Conservation (phyloP, 2,888 invertebrate species). For the Polydrusus cervinus region DNA sequence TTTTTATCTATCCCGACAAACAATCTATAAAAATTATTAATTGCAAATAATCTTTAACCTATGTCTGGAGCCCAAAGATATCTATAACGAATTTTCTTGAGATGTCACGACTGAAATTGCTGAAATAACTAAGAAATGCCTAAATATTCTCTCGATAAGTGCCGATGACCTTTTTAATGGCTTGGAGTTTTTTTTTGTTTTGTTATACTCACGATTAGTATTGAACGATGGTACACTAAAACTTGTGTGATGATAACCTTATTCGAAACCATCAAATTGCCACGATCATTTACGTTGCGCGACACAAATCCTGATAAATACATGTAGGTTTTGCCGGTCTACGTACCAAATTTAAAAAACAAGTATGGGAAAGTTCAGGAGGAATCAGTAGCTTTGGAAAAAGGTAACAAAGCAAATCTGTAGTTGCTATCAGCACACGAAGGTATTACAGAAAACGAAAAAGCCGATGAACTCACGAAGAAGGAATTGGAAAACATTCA, state of each 20-base stretch:
- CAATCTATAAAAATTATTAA: constrained; percentile 42
- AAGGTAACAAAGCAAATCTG: too few species aligned
- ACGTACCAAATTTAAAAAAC: too few species aligned
- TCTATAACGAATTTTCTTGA: constrained; percentile 29
- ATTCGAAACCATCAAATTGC: not conserved
- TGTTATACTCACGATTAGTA: constrained; percentile 34
- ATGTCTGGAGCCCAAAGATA: constrained; percentile 22
- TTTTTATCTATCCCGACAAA: constrained; percentile 35
- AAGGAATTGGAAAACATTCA: too few species aligned
- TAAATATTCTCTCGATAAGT: constrained; percentile 35
- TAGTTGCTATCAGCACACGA: too few species aligned
- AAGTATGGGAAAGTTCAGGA: too few species aligned
- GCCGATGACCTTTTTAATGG: constrained; percentile 39
- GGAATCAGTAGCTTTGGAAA: too few species aligned
- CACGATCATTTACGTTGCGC: too few species aligned
- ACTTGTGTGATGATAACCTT: constrained; percentile 15
- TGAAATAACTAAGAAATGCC: constrained; percentile 37
- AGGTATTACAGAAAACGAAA: too few species aligned
- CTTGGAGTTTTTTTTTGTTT: constrained; percentile 21
- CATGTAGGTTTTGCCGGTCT: too few species aligned
- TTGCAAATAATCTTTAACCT: constrained; percentile 45
- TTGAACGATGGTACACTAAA: not conserved
- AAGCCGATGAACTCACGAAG: too few species aligned
- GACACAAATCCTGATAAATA: too few species aligned
- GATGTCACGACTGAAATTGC: constrained; percentile 31